Base-by-base conservation (phyloP, 2,888 invertebrate genomes). In the Andrena hattorfiana region DNA sequence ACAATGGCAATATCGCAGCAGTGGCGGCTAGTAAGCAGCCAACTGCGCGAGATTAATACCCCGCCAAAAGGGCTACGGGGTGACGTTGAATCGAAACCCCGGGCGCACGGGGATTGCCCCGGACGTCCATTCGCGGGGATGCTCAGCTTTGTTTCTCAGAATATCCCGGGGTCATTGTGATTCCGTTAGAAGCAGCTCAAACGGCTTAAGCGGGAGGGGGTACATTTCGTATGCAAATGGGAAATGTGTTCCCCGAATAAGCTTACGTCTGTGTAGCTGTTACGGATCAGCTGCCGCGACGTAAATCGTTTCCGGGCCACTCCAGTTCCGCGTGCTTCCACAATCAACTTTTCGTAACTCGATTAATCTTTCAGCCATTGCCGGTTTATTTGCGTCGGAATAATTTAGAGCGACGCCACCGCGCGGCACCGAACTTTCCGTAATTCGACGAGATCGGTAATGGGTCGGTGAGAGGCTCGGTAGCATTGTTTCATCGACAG, bases 181-280 rank as follows among this genome's bases (percentile, higher is more conserved):
- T 87, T 88, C 87, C 89, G 87, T 89, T 87, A 87, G 85, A 82
- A 82, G 85, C 78, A 73, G 87, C 84, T 85, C 87, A 89, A 89
- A 88, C 81, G 81, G 89, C 87, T 89, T 89, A 88, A 87, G 74
- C 86, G 72, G 48, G 62, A 16, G 30, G 23, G 81, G 84, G 81
- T 84, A 87, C 87, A 89, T 88, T 89, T 87, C 86, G 86, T 89
- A 88, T 88, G 88, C 89, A 89, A 89, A 88, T 89, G 84, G 89
- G 88, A 88, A 88, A 89, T 89, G 89, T 87, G 89, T 87, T 87
- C 84, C 84, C 77, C 77, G 89, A 88, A 89, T 89, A 87, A 88
- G 89, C 87, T 85, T 85, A 85, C 83, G 82, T 83, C 87, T 82
- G 81, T 84, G 89, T 88, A 87, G 87, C 85, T 85, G 81, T 84